Percentiles rank a stretch among this genome's conserved stretches.
Conservation (phyloP, 2,797 vertebrate species). For the Hapalemur alaotrensis region DNA sequence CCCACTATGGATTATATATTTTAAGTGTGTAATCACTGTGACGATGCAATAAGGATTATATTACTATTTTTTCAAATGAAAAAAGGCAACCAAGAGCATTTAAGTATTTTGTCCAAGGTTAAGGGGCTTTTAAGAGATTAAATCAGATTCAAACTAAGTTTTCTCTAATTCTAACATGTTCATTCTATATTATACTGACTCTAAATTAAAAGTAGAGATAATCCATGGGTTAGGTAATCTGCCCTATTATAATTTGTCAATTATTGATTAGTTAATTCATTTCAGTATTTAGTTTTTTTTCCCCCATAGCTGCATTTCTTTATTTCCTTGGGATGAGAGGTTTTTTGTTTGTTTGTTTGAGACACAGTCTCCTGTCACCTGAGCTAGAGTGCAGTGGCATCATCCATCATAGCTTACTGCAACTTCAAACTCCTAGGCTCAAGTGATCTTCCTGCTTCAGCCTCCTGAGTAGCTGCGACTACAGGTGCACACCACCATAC, state of each 20-base stretch:
- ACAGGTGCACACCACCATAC: too few species aligned
- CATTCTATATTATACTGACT: background rate
- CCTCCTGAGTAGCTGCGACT: too few species aligned
- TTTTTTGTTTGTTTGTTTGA: too few species aligned
- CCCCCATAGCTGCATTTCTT: background rate
- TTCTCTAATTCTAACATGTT: slow-evolving; percentile 3
- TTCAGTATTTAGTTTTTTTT: background rate
- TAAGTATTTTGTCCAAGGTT: background rate
- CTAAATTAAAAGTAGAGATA: slow-evolving; percentile 1
- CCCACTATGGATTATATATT: background rate
- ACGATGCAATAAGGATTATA: background rate
- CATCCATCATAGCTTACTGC: too few species aligned
- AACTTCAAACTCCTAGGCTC: too few species aligned
- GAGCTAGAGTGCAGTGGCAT: too few species aligned
- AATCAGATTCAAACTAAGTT: slow-evolving; percentile 18
- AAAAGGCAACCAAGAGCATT: background rate
- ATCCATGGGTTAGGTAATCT: background rate
- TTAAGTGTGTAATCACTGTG: background rate
- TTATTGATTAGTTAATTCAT: background rate
- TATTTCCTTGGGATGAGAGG: too few species aligned
- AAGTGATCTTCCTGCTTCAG: too few species aligned
- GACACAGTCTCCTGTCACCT: too few species aligned
- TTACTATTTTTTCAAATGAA: background rate
- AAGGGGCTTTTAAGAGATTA: slow-evolving; percentile 7
- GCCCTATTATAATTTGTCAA: background rate